phyloP scores from a whole-genome alignment of 2,888 invertebrate genomes.

The Xylophagus ater region DNA sequence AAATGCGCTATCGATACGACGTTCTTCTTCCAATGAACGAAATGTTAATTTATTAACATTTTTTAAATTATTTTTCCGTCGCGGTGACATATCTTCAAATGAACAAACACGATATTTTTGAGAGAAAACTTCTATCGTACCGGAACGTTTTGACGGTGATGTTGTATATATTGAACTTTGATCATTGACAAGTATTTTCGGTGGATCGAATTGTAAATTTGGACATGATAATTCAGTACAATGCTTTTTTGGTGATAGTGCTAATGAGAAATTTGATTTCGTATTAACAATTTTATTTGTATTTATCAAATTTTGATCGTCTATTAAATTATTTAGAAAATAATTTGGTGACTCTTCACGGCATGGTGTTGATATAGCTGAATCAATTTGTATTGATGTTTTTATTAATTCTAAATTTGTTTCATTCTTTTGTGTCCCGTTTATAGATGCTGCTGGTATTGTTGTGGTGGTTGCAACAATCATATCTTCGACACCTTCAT shows the following conservation, averaged over 20 bases:
- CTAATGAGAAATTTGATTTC: slow-evolving; percentile 33
- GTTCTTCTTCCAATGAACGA: slow-evolving; percentile 38
- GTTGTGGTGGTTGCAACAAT: slow-evolving; percentile 33
- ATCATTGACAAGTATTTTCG: slow-evolving; percentile 38
- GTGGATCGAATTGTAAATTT: slow-evolving; percentile 36
- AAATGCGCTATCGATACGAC: slow-evolving; percentile 38
- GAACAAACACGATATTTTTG: slow-evolving; percentile 40
- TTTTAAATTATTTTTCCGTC: slow-evolving; percentile 28
- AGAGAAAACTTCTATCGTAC: slow-evolving; percentile 39
- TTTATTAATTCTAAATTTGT: neutral
- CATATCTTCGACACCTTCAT: slow-evolving; percentile 39
- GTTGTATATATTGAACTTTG: slow-evolving; percentile 40
- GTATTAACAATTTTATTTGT: too few species aligned
- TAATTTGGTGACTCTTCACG: slow-evolving; percentile 35
- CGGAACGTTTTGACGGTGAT: slow-evolving; percentile 38
- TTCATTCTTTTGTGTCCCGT: neutral
- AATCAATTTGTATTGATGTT: slow-evolving; percentile 26
- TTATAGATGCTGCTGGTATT: slow-evolving; percentile 1
- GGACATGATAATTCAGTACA: slow-evolving; percentile 28
- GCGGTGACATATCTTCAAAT: slow-evolving; percentile 37
- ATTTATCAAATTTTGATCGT: too few species aligned
- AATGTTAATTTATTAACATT: slow-evolving; percentile 36
- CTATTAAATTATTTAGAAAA: too few species aligned
- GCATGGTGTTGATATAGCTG: slow-evolving; percentile 36
- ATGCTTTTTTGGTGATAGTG: slow-evolving; percentile 35